Conservation (phyloP, 2,888 invertebrate species). For the Hoplodrina ambigua region DNA sequence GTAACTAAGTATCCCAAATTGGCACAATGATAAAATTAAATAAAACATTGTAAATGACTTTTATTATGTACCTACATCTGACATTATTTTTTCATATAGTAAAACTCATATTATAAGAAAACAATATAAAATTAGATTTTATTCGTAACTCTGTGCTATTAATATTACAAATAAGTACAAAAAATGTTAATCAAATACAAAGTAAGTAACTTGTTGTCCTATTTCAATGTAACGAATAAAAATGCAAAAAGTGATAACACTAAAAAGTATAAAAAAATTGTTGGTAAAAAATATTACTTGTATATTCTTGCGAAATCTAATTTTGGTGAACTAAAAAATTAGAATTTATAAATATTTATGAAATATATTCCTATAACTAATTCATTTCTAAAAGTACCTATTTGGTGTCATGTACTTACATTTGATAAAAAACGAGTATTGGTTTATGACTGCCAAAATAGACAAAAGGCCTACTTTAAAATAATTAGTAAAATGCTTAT, state of each 20-base stretch:
- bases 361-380: slow-evolving; percentile 1
- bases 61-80: slow-evolving; percentile 20
- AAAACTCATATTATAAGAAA: not conserved
- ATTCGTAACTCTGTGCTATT: slow-evolving; percentile 12
- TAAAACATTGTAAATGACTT: slow-evolving; percentile 44
- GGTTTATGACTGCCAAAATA: slow-evolving; percentile 19
- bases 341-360: not conserved
- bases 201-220: not conserved
- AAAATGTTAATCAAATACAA: slow-evolving; percentile 20
- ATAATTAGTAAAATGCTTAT: slow-evolving; percentile 46
- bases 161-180: slow-evolving; percentile 59
- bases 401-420: slow-evolving; percentile 47
- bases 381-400: slow-evolving; percentile 22
- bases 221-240: not conserved
- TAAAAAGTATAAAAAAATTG: too few relatives aligned
- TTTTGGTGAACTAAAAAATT: not conserved
- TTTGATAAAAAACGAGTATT: slow-evolving; percentile 30
- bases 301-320: slow-evolving; percentile 2
- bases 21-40: slow-evolving; percentile 72
- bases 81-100: slow-evolving; percentile 5
- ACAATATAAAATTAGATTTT: slow-evolving; percentile 15
- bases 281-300: not conserved
- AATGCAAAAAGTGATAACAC: slow-evolving; percentile 10
- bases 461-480: slow-evolving; percentile 11
- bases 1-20: slow-evolving; percentile 75